Base-by-base conservation (phyloP, 1,140 invertebrate genomes). In the Drosophila miranda region DNA sequence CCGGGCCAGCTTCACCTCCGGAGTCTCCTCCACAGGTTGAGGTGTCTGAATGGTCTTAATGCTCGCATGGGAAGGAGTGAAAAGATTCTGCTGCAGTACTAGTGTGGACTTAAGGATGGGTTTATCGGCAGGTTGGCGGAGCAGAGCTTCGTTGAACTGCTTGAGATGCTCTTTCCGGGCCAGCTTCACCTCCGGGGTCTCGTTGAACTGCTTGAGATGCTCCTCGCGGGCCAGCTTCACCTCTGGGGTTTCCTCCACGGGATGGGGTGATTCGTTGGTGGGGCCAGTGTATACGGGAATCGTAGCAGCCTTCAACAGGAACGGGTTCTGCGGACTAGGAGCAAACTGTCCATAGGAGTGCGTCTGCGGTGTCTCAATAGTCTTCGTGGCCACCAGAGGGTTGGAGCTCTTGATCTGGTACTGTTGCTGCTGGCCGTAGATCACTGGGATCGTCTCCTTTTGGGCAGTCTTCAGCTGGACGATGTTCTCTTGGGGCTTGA, bases 91-190 rank as follows among this genome's bases (percentile, higher is more conserved):
- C 56, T 72, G 71, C 8, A 72, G 60, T 9, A 50, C 68, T 1
- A 68, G 68, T 2, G 55, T 21, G 1, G 16, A 41, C 30, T 72
- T 72, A 3, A 73, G 16, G 6, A 62, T 50, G 2, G 41, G 4
- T 19, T 52, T 41, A 30, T 41, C 45, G 14, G 56, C 46, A 2
- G 60, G 26, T 23, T 77, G 77, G 0, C 64, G 69, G 43, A 66
- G 53, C 41, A 87, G 52, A 4, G 75, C 78, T 14, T 76, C 75
- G 21, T 86, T 77, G n/a, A 68, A 90, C 16, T 63, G 74, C 26
- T 73, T 74, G 8, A 89, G 59, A 30, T 90, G 89, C 28, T 90
- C 75, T 45, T 90, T 75, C 3, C 89, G 81, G 1, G 81, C 81
- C 16, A 72, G 59, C 45, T 67, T 57, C 9, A 87, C 80, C 28